Evolutionary conservation across 2,797 vertebrate genomes (phyloP).

Genomic region (Myotis daubentonii): DNA sequence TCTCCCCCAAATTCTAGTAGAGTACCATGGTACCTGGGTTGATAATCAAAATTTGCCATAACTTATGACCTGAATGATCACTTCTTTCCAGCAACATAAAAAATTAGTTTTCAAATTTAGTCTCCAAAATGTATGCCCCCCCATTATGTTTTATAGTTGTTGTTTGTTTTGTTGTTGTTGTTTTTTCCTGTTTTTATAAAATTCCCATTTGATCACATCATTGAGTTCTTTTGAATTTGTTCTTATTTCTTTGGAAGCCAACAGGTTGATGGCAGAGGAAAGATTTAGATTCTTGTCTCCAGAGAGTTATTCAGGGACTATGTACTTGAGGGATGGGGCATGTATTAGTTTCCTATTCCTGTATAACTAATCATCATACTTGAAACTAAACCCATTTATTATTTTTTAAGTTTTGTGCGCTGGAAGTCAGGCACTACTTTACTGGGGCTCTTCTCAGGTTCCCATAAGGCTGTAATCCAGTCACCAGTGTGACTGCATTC

Average conservation of each 20-base stretch:
- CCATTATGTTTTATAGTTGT: accelerated
- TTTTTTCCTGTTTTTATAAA: neutral
- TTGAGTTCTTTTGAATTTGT: neutral
- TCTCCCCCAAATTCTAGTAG: neutral
- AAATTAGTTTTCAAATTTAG: neutral
- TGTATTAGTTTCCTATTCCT: neutral
- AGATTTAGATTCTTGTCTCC: neutral
- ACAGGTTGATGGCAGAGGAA: neutral
- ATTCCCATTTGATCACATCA: neutral
- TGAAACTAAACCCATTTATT: neutral
- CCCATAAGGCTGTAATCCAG: neutral
- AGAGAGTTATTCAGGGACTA: neutral
- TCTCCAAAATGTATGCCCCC: no score
- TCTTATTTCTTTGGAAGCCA: neutral
- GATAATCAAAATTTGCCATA: neutral
- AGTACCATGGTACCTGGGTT: neutral
- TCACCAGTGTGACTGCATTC: neutral
- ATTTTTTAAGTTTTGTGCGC: neutral
- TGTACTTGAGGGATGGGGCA: neutral
- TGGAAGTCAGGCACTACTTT: neutral
- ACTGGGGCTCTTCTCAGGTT: neutral
- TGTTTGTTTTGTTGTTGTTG: neutral
- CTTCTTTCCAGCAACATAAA: neutral
- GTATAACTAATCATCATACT: neutral
- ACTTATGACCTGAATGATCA: neutral